Evolutionary conservation across 2,888 invertebrate genomes (phyloP), one percentile per base, ranked within the genome.

Genomic region (Steinernema scapterisci): DNA sequence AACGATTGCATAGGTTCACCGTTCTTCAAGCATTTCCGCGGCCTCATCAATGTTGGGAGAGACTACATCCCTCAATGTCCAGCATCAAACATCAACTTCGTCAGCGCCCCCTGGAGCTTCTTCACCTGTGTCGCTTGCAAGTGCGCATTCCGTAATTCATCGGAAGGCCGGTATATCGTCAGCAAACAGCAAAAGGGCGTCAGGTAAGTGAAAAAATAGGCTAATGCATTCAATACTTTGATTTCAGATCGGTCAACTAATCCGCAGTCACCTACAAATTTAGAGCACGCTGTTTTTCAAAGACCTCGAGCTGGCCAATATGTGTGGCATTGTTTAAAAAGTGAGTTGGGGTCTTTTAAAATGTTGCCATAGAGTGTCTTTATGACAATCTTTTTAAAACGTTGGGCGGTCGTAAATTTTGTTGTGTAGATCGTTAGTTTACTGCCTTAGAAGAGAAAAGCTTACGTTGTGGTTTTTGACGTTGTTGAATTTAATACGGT

Each of bases 31-130:
- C 38, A 63, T 63, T 5, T 63, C 63, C 2, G 31, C 63, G 16
- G 63, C 63, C 19, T 63, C 63, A 25, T 63, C 63, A 31, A 63
- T 63, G 63, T 1, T 63, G 27, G 63, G 63, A 16, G 63, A 63
- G 6, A 16, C 63, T 3, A 16, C 63, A 1, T 16, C 38, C 9
- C 63, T 63, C 3, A 31, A 25, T 6, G 63, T 38, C 11, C 63
- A 63, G 19, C 54, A 54, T 54, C 63, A 63, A 27, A 27, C 31
- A 3, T 63, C 63, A 25, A 63, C 63, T 31, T 63, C 63, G 13
- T 63, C 63, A 16, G 63, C 31, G 7, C 31, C 63, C 13, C 63
- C 63, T 9, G 63, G 63, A 13, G 63, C 63, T n/a, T 63, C 63
- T 63, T 63, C 63, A 5, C 63, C 63, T 31, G 31, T 63, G 5